A percentile compares a stretch with the other conserved stretches of the same genome.
Conservation (phyloP, 2,797 vertebrate species). For the Sylvia borin region DNA sequence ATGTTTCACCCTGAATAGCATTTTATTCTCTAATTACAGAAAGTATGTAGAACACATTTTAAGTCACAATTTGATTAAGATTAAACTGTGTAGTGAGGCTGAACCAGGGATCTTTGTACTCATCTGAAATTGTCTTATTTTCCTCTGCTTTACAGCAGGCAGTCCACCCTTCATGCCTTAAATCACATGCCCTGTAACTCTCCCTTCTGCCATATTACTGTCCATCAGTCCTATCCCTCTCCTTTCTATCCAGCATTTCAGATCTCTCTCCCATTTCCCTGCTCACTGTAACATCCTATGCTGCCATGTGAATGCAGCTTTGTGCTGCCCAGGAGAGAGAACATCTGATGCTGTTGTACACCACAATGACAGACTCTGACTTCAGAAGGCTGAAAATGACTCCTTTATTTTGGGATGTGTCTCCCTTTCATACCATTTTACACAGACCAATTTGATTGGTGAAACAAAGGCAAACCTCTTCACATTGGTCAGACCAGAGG, state of each 20-base stretch:
- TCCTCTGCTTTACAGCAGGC: background rate
- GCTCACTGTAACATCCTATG: accelerated
- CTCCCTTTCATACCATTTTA: too few species aligned
- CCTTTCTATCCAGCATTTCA: background rate
- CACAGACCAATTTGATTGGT: too few species aligned
- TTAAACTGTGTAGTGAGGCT: background rate
- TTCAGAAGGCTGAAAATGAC: too few species aligned
- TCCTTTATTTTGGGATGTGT: too few species aligned
- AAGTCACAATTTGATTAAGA: background rate
- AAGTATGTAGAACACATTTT: background rate
- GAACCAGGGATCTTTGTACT: background rate
- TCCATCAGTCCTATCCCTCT: background rate
- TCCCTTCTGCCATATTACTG: background rate
- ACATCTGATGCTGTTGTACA: background rate
- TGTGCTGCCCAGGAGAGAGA: background rate
- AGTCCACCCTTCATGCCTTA: background rate
- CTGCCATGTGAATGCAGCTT: background rate
- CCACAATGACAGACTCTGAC: too few species aligned
- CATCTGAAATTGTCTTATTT: background rate
- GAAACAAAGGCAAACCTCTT: too few species aligned
- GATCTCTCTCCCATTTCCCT: background rate
- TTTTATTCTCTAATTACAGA: background rate
- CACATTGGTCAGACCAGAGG: too few species aligned
- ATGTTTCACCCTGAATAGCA: background rate
- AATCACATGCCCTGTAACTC: background rate